Conservation (phyloP, 2,888 invertebrate species). For the Limulus polyphemus region DNA sequence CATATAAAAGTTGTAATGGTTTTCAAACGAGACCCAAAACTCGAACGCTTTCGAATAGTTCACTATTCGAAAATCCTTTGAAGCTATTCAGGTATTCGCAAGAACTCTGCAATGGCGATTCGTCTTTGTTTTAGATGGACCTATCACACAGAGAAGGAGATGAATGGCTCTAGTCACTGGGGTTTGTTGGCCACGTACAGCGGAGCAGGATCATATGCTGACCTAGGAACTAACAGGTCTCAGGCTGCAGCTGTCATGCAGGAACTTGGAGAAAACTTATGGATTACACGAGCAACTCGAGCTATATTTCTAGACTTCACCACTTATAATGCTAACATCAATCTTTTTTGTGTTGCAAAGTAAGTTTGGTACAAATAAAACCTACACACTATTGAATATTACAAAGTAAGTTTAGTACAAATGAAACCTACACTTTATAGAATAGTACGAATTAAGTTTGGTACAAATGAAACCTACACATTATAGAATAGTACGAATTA, state of each 20-base stretch:
- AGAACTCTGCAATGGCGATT: too few relatives aligned
- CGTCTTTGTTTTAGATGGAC: constrained; percentile 36
- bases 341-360: constrained; percentile 53
- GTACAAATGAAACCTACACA: too few relatives aligned
- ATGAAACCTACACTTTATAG: too few relatives aligned
- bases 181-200: constrained; percentile 44
- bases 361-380: constrained; percentile 31
- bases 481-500: too few relatives aligned
- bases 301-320: constrained; percentile 56
- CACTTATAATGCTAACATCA: constrained; percentile 58
- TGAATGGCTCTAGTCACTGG: constrained; percentile 39
- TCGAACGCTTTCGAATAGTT: too few relatives aligned
- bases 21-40: too few relatives aligned
- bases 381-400: too few relatives aligned
- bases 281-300: constrained; percentile 56
- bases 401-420: too few relatives aligned
- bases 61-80: too few relatives aligned
- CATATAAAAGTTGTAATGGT: too few relatives aligned
- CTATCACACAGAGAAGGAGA: constrained; percentile 36
- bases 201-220: constrained; percentile 46
- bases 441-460: too few relatives aligned
- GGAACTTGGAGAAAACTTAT: constrained; percentile 45
- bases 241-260: constrained; percentile 40
- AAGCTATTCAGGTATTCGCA: too few relatives aligned
- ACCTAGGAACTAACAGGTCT: constrained; percentile 40